phyloP scores from a whole-genome alignment of 2,113 vertebrate genomes.

The Pedionomus torquatus region DNA sequence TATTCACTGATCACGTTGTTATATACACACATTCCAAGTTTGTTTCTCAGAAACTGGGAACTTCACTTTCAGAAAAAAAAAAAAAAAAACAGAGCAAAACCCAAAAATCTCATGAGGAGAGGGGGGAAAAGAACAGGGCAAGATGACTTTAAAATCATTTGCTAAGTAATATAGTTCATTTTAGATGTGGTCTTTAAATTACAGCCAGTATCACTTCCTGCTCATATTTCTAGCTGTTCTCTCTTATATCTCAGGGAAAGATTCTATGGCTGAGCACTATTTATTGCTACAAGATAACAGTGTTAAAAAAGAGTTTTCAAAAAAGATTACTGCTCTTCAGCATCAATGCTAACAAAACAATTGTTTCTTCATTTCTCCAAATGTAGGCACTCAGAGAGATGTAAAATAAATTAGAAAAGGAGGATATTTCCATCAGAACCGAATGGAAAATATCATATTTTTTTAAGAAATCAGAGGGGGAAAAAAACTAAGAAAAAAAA shows the following conservation, averaged over 20 bases:
- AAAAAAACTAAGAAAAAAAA: no score
- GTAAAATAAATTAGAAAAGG: neutral
- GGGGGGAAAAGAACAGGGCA: neutral
- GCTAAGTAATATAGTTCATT: neutral
- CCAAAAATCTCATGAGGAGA: neutral
- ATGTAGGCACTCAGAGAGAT: neutral
- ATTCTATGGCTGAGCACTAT: neutral
- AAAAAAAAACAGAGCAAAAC: neutral
- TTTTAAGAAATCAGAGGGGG: no score
- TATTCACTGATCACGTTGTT: constrained; percentile 15
- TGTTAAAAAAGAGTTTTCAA: neutral
- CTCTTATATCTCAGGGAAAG: neutral
- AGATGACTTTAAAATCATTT: neutral
- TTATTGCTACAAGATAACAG: neutral
- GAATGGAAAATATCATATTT: neutral
- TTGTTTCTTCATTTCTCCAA: neutral
- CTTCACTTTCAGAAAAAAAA: neutral
- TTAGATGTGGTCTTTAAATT: neutral
- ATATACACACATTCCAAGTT: neutral
- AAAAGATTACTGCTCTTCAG: neutral
- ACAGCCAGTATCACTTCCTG: neutral
- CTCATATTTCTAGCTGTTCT: neutral
- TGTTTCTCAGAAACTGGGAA: neutral
- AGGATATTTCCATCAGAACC: neutral
- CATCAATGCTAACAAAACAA: neutral